A percentile compares a stretch with the other conserved stretches of the same genome.
These are phyloP conservation scores for Brachyptera risi DNA, from an alignment of 2,888 invertebrate species.

Conservation along the genomic window DNA sequence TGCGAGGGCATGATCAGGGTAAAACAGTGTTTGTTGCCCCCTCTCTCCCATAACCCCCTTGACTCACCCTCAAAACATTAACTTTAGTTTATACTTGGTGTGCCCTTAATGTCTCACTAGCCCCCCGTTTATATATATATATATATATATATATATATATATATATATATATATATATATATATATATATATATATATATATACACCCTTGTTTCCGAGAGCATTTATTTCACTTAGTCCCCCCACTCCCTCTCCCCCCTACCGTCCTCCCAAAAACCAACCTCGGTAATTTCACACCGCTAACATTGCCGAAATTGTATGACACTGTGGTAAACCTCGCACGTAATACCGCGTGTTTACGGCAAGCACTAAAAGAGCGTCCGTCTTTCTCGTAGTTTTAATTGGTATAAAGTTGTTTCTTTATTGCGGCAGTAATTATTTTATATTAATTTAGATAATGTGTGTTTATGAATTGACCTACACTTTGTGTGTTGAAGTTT, in stretches of 20 bases:
- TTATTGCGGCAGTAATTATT: too few relatives aligned
- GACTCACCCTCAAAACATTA: not conserved
- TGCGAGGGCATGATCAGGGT: not conserved
- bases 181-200: not conserved
- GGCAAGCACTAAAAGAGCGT: too few relatives aligned
- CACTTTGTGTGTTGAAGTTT: too few relatives aligned
- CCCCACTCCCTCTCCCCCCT: not conserved
- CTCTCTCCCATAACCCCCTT: not conserved
- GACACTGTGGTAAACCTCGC: too few relatives aligned
- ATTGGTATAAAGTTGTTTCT: too few relatives aligned
- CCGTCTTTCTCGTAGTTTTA: too few relatives aligned
- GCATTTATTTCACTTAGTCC: constrained; percentile 18
- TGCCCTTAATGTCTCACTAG: not conserved
- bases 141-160: not conserved
- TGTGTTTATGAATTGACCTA: too few relatives aligned
- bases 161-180: not conserved
- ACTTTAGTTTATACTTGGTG: not conserved
- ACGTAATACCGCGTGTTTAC: too few relatives aligned
- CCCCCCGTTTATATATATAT: not conserved
- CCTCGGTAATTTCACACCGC: not conserved
- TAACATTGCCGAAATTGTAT: not conserved
- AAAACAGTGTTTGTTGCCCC: not conserved
- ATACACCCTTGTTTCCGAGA: not conserved
- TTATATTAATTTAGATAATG: too few relatives aligned
- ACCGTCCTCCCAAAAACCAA: not conserved